Evolutionary conservation across 2,797 vertebrate genomes (phyloP).

Genomic region (Poecilia picta): DNA sequence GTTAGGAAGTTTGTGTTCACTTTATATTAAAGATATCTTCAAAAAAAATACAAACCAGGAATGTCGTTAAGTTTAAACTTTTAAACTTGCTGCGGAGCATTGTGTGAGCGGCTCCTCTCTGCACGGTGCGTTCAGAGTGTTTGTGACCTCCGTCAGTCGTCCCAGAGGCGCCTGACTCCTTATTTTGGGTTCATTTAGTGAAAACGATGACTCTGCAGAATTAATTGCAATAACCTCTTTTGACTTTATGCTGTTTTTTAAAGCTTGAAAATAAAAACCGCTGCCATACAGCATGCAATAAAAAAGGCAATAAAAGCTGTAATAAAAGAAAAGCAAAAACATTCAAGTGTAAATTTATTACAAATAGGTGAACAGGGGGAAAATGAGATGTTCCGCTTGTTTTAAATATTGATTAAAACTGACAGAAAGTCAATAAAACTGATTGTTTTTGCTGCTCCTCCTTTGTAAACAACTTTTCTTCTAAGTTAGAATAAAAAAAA

Average conservation of each 20-base stretch:
- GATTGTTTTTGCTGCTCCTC: not conserved
- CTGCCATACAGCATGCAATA: not conserved
- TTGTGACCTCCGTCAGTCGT: not conserved
- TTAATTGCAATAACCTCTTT: conserved; percentile 8
- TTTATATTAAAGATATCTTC: not conserved
- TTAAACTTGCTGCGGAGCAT: not conserved
- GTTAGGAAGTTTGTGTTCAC: not conserved
- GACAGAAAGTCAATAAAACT: not conserved
- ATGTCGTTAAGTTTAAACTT: not conserved
- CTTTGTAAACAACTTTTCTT: not conserved
- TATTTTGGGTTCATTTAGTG: conserved; percentile 5
- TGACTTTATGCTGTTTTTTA: conserved; percentile 12
- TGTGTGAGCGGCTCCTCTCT: not conserved
- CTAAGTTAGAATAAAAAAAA: not conserved
- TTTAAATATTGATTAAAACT: not conserved
- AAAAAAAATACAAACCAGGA: not conserved
- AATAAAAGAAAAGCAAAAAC: not conserved
- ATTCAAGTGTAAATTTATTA: not conserved
- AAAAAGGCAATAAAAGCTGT: not conserved
- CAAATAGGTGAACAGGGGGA: not conserved
- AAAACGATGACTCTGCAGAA: conserved; percentile 5
- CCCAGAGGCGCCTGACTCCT: conserved; percentile 2
- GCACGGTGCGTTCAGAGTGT: not conserved
- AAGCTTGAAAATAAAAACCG: not conserved
- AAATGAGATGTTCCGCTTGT: not conserved